Percentiles rank a stretch among this genome's conserved stretches.
Evolutionary conservation across 2,797 vertebrate genomes (phyloP).

Genomic region (Apodemus agrarius): DNA sequence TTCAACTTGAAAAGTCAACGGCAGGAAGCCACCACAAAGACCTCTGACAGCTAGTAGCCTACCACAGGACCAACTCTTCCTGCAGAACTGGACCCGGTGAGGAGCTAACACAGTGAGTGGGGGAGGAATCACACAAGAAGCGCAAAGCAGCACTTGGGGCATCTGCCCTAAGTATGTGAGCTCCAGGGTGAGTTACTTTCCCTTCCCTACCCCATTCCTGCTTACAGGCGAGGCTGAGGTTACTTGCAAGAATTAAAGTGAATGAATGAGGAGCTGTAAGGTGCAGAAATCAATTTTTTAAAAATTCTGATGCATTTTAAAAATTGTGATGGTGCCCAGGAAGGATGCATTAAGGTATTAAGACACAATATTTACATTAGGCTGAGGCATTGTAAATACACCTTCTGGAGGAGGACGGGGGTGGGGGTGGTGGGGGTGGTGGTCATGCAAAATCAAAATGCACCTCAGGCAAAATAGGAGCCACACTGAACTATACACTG

Average conservation of each 20-base stretch:
- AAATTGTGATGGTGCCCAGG: background rate
- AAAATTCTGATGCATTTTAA: conserved; percentile 9
- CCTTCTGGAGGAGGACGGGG: background rate
- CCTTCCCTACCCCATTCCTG: background rate
- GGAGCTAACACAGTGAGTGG: background rate
- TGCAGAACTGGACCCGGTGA: background rate
- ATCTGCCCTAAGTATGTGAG: background rate
- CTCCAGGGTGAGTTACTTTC: background rate
- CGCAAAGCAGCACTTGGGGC: background rate
- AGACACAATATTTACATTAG: background rate
- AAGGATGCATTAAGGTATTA: background rate
- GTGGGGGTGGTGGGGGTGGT: no score
- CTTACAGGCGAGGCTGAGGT: background rate
- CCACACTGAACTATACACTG: background rate
- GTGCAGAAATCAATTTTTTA: background rate
- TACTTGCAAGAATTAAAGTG: conserved; percentile 4
- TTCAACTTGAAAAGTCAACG: conserved; percentile 19
- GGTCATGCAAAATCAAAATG: background rate
- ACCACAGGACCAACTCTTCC: background rate
- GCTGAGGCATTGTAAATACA: background rate
- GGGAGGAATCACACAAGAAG: background rate
- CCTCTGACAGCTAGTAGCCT: background rate
- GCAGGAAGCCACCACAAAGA: conserved; percentile 57
- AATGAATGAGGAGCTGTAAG: background rate
- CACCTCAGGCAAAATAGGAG: background rate